Evolutionary conservation across 2,113 vertebrate genomes (phyloP), one percentile per base, ranked within the genome.

Genomic region (Erinaceus europaeus): DNA sequence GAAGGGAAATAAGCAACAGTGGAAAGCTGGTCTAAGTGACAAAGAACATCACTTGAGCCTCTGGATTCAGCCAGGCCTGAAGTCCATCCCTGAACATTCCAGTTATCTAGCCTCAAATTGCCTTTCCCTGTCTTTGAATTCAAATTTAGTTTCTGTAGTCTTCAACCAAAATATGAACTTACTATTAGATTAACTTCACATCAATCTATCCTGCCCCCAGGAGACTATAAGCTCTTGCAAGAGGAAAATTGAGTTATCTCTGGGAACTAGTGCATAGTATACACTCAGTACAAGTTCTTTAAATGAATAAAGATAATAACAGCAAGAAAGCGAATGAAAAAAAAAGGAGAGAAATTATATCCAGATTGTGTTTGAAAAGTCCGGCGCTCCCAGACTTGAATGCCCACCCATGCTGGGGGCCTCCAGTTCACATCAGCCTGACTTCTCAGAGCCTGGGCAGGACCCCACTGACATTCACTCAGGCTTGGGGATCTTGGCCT

Each of bases 41-140:
- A 67, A 21, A 67, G 52, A 25, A 74, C 5, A 57, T 46, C 40
- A 23, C 69, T 34, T 74, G 29, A 86, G 29, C 29, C 20, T 55
- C 81, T 83, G 32, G 71, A 90, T 72, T 62, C 34, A 86, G 23
- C 29, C 52, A 42, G 34, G 55, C 73, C 67, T 86, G 32, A 89
- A 86, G 29, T 75, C 32, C 36, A 46, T 6, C 2, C 27, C 55
- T 53, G 17, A 21, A 50, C 15, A 38, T 84, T 23, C 42, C 77
- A 46, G 48, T 55, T 74, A 38, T 4, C 61, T 67, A 9, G 76
- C 62, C 8, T 7, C 42, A 83, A 75, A 55, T 14, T 73, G 23
- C 13, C 38, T 77, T 59, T 67, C 27, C 71, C 69, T 38, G 21
- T 14, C 65, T 69, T n/a, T 25, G 57, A 73, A 38, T 59, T 7